Evolutionary conservation across 1,140 invertebrate species (phyloP), one percentile per base, ranked within the genome.

Genomic region (Bombus terrestris): DNA sequence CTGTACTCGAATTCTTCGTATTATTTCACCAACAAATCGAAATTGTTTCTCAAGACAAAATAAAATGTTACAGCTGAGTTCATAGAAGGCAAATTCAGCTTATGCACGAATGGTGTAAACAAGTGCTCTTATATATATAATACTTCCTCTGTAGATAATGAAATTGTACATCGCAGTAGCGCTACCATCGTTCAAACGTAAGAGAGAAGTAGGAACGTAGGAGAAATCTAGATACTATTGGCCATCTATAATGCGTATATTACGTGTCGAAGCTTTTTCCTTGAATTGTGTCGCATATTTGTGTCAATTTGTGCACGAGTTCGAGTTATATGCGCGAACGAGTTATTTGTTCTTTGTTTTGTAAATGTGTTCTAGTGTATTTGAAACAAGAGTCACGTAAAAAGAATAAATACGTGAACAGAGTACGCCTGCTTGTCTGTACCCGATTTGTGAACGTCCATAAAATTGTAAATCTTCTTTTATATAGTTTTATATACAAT

Each of bases 231-330:
- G 22, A 57, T 37, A n/a, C 1, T 57, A 77, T 77, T 77, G 74
- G 81, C 32, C 28, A 35, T n/a, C 1, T 32, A 10, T 3, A 39
- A 57, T 32, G 43, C 25, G n/a, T 32, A 18, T 18, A 39, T 57
- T 25, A 68, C 73, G 43, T 32, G 35, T 53, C 25, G 25, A 18
- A 32, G 6, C 13, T 35, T 32, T 69, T 76, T 83, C 43, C n/a
- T 35, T 53, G 13, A 66, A 22, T 77, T 22, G 43, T 83, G 62
- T 76, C 64, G 43, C 73, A 76, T 77, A 74, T 76, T 78, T 66
- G 43, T 77, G 37, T 78, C 43, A 47, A 57, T 69, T 77, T 57
- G 43, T 78, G 28, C 37, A 57, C n/a, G 37, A 69, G 37, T 22
- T 68, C 32, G 3, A 39, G 15, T 18, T n/a, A 22, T 1, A 35